phyloP scores from a whole-genome alignment of 1,140 invertebrate genomes.

The Choristoneura fumiferana region DNA sequence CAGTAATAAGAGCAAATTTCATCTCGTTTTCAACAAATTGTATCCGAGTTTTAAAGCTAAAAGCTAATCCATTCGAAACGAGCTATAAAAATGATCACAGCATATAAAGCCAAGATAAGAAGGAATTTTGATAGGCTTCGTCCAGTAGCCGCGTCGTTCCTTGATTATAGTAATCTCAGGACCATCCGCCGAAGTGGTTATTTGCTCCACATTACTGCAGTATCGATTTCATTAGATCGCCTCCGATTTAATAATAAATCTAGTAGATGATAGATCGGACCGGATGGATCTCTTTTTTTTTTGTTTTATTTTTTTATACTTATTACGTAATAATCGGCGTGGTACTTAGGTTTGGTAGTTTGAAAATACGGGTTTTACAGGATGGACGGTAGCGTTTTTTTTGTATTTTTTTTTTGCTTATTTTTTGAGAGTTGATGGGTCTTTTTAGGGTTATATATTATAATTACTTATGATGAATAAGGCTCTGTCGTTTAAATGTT shows the following conservation, averaged over 20 bases:
- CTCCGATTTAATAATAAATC: conserved; percentile 57
- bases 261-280: conserved; percentile 36
- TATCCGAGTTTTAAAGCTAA: too few species aligned
- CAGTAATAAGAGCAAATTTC: too few species aligned
- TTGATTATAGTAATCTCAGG: conserved; percentile 67
- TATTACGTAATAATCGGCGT: conserved; percentile 3
- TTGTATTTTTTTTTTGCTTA: conserved; percentile 52
- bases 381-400: conserved; percentile 60
- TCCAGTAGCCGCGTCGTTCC: conserved; percentile 45
- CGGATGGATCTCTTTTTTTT: conserved; percentile 16
- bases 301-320: too few species aligned
- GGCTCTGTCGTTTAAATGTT: too few species aligned
- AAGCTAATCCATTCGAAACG: too few species aligned
- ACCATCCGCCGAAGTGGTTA: conserved; percentile 35
- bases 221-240: conserved; percentile 70
- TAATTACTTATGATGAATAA: too few species aligned
- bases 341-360: conserved; percentile 12
- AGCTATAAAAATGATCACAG: too few species aligned
- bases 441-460: too few species aligned
- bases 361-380: not conserved
- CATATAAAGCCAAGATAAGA: conserved; percentile 1
- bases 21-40: too few species aligned
- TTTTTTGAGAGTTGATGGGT: conserved; percentile 19
- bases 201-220: conserved; percentile 52
- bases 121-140: conserved; percentile 31